phyloP scores from a whole-genome alignment of 2,888 invertebrate genomes.

The Stenoptilia bipunctidactyla region DNA sequence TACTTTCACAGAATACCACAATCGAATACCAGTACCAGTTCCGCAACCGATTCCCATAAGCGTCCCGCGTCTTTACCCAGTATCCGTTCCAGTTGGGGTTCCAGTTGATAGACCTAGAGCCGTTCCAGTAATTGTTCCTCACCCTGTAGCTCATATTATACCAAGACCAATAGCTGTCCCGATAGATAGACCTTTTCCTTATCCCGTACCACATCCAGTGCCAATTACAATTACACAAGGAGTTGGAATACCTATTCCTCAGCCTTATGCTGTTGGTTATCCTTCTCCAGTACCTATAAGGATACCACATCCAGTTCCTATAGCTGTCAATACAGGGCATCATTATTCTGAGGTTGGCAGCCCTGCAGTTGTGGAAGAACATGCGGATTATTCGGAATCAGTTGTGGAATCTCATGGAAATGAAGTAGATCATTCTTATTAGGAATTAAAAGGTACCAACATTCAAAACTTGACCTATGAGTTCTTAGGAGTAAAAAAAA shows the following conservation, averaged over 20 bases:
- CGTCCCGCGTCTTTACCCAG: conserved; percentile 52
- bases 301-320: conserved; percentile 39
- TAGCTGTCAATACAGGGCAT: conserved; percentile 12
- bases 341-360: conserved; percentile 16
- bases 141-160: conserved; percentile 51
- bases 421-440: conserved; percentile 18
- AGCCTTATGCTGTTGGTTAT: conserved; percentile 56
- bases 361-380: conserved; percentile 9
- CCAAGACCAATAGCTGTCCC: conserved; percentile 54
- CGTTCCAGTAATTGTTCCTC: conserved; percentile 41
- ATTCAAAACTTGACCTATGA: too few relatives aligned
- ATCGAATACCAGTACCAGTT: conserved; percentile 63
- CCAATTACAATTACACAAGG: conserved; percentile 63
- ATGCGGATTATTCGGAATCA: conserved; percentile 3
- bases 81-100: conserved; percentile 38
- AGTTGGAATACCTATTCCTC: conserved; percentile 65
- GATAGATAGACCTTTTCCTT: conserved; percentile 67
- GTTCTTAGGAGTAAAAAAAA: too few relatives aligned
- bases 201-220: conserved; percentile 65
- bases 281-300: conserved; percentile 48
- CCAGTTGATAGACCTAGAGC: conserved; percentile 38
- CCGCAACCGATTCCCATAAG: conserved; percentile 61
- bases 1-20: conserved; percentile 51
- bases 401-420: conserved; percentile 18
- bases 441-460: too few relatives aligned